A percentile compares a stretch with the other conserved stretches of the same genome.
These are phyloP conservation scores for Tanytarsus gracilentus DNA, from an alignment of 2,888 invertebrate species.

Conservation along the genomic window DNA sequence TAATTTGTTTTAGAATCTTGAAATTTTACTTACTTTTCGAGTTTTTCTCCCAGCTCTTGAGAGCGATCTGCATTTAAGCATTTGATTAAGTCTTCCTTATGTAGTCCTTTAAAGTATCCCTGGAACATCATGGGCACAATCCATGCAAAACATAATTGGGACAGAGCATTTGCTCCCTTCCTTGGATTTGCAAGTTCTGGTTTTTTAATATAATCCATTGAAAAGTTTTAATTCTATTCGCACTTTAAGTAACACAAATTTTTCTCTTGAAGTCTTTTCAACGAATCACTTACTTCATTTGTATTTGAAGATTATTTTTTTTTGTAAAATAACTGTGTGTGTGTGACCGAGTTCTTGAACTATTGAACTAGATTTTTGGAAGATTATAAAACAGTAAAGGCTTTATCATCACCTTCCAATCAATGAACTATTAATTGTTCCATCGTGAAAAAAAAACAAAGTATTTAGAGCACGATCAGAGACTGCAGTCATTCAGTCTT, in stretches of 20 bases:
- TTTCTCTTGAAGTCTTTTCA: background rate
- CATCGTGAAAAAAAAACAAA: too few species aligned
- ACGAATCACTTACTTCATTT: background rate
- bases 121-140: slow-evolving; percentile 35
- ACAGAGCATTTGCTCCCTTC: slow-evolving; percentile 38
- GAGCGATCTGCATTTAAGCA: slow-evolving; percentile 52
- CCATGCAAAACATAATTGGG: slow-evolving; percentile 42
- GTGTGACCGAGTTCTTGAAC: too few species aligned
- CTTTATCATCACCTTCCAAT: too few species aligned
- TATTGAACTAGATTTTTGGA: too few species aligned
- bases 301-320: too few species aligned
- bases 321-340: too few species aligned
- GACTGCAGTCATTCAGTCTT: too few species aligned
- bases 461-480: too few species aligned
- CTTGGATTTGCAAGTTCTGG: slow-evolving; percentile 40
- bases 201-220: slow-evolving; percentile 41
- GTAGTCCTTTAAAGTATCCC: slow-evolving; percentile 39
- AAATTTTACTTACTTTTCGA: slow-evolving; percentile 41
- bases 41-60: slow-evolving; percentile 39
- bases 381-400: too few species aligned
- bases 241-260: background rate
- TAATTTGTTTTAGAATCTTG: too few species aligned
- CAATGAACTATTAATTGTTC: too few species aligned
- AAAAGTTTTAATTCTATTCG: too few species aligned
- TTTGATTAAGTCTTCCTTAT: slow-evolving; percentile 57